Evolutionary conservation across 2,797 vertebrate species (phyloP).

Genomic region (Brachyrhaphis roseni): DNA sequence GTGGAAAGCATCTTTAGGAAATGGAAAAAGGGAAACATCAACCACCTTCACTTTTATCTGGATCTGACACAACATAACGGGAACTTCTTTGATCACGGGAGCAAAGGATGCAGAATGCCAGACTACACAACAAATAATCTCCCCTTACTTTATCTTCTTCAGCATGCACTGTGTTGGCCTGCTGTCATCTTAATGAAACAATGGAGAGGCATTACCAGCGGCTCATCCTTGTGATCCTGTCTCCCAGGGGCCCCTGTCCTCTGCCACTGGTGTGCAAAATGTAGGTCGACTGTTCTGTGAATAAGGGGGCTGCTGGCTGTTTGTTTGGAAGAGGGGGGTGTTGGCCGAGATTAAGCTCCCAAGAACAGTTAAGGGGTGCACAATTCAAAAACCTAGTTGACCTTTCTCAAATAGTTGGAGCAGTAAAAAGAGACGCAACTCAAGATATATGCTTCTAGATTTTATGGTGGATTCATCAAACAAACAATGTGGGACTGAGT

Average conservation of each 20-base stretch:
- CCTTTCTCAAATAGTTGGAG: not conserved
- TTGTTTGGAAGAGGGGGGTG: conserved; percentile 45
- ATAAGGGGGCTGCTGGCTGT: conserved; percentile 59
- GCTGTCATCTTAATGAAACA: conserved; percentile 71
- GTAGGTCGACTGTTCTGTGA: conserved; percentile 71
- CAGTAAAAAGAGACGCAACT: not conserved
- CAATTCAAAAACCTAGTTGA: not conserved
- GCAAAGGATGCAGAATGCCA: conserved; percentile 40
- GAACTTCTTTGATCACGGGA: conserved; percentile 44
- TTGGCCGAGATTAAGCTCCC: conserved; percentile 31
- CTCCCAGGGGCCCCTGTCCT: conserved; percentile 60
- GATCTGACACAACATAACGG: conserved; percentile 13
- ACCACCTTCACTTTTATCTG: conserved; percentile 4
- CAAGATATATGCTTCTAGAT: not conserved
- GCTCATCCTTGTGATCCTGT: conserved; percentile 79
- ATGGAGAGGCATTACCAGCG: conserved; percentile 73
- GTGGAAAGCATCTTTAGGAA: not conserved
- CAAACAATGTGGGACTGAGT: not conserved
- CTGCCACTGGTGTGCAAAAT: conserved; percentile 63
- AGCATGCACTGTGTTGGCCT: conserved; percentile 66
- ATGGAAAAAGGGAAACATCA: not conserved
- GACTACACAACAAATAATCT: conserved; percentile 59
- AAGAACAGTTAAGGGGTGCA: conserved; percentile 27
- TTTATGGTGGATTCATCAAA: not conserved
- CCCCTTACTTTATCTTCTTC: conserved; percentile 66